Evolutionary conservation across 2,888 invertebrate genomes (phyloP), one percentile per base, ranked within the genome.

Genomic region (Pammene aurita): DNA sequence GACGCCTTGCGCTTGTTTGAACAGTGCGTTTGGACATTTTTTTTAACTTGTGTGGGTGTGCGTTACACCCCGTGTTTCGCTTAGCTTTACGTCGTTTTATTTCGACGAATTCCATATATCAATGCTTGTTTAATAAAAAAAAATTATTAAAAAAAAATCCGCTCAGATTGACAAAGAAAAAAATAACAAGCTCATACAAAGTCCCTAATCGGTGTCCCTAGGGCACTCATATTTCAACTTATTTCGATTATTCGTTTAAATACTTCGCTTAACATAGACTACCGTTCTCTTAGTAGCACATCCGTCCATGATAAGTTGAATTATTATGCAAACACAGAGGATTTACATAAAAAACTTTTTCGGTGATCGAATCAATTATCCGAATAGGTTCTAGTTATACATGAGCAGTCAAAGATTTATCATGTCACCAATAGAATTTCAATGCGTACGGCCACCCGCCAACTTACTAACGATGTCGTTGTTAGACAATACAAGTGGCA

Each of bases 401-500:
- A 78, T 71, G 76, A 74, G 76, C 48, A 74, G 77, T 75, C 68
- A 68, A 76, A 87, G 87, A 91, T 92, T 88, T 89, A 91, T 90
- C 82, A 85, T 82, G 80, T 87, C 83, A 82, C 83, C 88, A 85
- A 89, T 90, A 85, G 89, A 91, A 90, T 89, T 85, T 90, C 84
- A 90, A 92, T 90, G 84, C 84, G 79, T 76, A 75, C 84, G 91
- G 88, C 92, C 92, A 92, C 92, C 92, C 90, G 91, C 85, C 75
- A 81, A 86, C 87, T 82, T 87, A 87, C 92, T 92, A 92, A 92
- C 91, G 91, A 92, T 84, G 88, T 91, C 89, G 81, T 91, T 85
- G 78, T 80, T 79, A 86, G 83, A 92, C 91, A 92, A 92, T 91
- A 86, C 89, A 81, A 79, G 82, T 81, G 77, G 81, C 82, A 92